Percentiles rank a stretch among this genome's conserved stretches.
Conservation (phyloP, 2,113 vertebrate genomes). For the Ibidorhyncha struthersii region DNA sequence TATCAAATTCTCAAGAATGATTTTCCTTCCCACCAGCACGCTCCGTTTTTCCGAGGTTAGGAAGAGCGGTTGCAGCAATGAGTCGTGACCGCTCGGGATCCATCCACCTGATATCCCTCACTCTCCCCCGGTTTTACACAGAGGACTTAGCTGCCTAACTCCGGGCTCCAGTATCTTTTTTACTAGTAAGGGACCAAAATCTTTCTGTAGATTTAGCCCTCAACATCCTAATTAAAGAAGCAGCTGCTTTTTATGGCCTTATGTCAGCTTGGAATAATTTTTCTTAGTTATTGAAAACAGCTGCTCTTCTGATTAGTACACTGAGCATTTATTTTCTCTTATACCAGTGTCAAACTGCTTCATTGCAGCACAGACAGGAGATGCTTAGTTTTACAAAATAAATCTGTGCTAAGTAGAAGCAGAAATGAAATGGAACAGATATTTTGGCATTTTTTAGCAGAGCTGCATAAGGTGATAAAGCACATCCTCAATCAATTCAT, state of each 20-base stretch:
- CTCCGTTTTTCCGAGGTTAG: background rate
- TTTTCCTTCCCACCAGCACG: background rate
- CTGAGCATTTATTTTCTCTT: background rate
- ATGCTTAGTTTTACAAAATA: background rate
- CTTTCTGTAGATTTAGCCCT: background rate
- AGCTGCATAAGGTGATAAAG: background rate
- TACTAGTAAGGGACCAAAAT: background rate
- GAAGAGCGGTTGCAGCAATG: background rate
- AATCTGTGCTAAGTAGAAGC: background rate
- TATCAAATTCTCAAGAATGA: background rate
- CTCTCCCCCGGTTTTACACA: background rate
- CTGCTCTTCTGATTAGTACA: background rate
- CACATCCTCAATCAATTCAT: background rate
- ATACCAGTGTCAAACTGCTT: background rate
- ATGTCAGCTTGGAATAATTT: background rate
- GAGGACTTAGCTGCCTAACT: background rate
- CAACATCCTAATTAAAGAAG: background rate
- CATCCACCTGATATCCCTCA: background rate
- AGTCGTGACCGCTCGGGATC: background rate
- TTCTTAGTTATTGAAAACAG: background rate
- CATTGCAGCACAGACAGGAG: background rate
- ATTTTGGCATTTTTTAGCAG: background rate
- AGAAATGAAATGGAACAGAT: background rate
- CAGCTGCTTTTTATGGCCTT: background rate
- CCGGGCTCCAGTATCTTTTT: background rate